phyloP scores from a whole-genome alignment of 2,113 vertebrate species.

The Melanotaenia duboulayi region DNA sequence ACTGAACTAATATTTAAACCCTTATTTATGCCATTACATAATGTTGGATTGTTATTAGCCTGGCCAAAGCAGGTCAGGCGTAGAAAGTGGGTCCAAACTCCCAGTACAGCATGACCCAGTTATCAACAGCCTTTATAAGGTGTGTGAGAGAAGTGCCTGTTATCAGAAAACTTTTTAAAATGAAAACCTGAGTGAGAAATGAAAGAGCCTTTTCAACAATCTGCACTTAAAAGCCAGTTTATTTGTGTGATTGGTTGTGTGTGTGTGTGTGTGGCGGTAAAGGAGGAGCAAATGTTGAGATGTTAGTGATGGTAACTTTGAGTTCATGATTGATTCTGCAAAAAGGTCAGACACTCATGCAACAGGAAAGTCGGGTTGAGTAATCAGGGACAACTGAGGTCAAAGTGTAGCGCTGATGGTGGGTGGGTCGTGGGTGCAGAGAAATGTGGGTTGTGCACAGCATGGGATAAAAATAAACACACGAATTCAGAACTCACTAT shows the following conservation, averaged over 20 bases:
- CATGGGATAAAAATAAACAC: slow-evolving; percentile 28
- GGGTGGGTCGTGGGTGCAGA: slow-evolving; percentile 6
- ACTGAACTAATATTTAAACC: neutral
- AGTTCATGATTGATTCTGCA: slow-evolving; percentile 43
- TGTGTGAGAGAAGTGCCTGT: slow-evolving; percentile 20
- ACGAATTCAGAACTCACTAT: neutral
- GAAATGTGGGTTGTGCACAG: slow-evolving; percentile 10
- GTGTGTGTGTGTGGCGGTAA: neutral
- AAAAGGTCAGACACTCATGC: slow-evolving; percentile 56
- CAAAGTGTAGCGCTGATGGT: slow-evolving; percentile 41
- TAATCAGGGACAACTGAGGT: slow-evolving; percentile 62
- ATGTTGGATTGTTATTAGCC: slow-evolving; percentile 46
- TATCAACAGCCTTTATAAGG: slow-evolving; percentile 32
- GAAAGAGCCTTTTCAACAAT: neutral
- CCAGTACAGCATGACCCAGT: slow-evolving; percentile 49
- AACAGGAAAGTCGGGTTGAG: slow-evolving; percentile 26
- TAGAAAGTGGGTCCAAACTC: slow-evolving; percentile 27
- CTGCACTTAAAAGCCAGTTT: neutral
- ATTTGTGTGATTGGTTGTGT: neutral
- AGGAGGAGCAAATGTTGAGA: neutral
- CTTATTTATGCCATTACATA: slow-evolving; percentile 24
- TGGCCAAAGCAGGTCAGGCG: slow-evolving; percentile 41
- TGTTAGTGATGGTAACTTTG: slow-evolving; percentile 29
- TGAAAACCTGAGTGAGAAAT: neutral
- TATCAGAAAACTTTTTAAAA: slow-evolving; percentile 36